A percentile compares a stretch with the other conserved stretches of the same genome.
These are phyloP conservation scores for Lasioglossum oenotherae DNA, from an alignment of 2,888 invertebrate species.

Conservation along the genomic window DNA sequence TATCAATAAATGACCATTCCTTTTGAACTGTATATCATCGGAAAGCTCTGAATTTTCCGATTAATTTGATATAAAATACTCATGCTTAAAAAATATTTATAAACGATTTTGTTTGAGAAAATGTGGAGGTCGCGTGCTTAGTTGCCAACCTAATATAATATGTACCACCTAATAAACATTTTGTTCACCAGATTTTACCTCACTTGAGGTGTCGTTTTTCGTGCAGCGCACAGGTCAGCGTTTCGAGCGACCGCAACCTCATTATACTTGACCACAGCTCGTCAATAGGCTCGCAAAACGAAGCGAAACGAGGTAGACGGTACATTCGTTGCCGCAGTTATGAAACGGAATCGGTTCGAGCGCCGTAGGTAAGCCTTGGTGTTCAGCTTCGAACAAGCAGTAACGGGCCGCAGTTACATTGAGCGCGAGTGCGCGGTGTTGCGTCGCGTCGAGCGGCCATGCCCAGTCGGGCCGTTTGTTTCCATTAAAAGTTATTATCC, in stretches of 20 bases:
- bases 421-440: slow-evolving; percentile 32
- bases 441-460: slow-evolving; percentile 12
- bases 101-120: too few relatives aligned
- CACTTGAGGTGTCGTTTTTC: not conserved
- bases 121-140: too few relatives aligned
- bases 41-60: too few relatives aligned
- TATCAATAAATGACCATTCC: too few relatives aligned
- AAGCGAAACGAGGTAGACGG: slow-evolving; percentile 21
- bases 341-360: slow-evolving; percentile 51
- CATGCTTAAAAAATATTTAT: too few relatives aligned
- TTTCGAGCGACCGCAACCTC: not conserved
- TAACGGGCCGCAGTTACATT: slow-evolving; percentile 38
- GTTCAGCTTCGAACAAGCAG: slow-evolving; percentile 10
- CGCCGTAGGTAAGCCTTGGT: slow-evolving; percentile 20
- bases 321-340: slow-evolving; percentile 51
- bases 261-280: not conserved
- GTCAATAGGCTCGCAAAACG: not conserved
- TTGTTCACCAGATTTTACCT: not conserved
- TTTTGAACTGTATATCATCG: too few relatives aligned
- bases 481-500: slow-evolving; percentile 71
- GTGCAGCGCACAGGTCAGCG: not conserved
- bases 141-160: too few relatives aligned
- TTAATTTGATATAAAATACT: too few relatives aligned
- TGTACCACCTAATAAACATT: not conserved
- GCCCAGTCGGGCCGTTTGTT: slow-evolving; percentile 62